Evolutionary conservation across 2,888 invertebrate genomes (phyloP).

Genomic region (Rhodophaea formosa): DNA sequence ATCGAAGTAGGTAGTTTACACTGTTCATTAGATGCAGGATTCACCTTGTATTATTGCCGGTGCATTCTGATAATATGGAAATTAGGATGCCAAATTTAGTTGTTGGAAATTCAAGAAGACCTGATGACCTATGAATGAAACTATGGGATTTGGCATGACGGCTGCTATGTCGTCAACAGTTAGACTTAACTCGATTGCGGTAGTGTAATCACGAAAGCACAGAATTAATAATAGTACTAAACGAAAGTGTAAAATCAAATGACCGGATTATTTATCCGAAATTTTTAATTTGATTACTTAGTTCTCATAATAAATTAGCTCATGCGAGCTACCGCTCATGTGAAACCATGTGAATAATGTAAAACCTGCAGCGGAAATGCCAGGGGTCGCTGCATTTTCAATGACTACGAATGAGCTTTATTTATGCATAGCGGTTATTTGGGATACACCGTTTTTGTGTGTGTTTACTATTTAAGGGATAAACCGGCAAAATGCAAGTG

Average conservation of each 20-base stretch:
- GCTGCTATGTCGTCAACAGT: too few species aligned
- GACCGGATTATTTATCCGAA: too few species aligned
- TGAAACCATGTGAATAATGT: background rate
- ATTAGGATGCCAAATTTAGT: too few species aligned
- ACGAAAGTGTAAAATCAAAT: too few species aligned
- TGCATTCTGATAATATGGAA: background rate
- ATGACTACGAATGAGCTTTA: background rate
- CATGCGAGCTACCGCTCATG: background rate
- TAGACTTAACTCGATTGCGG: too few species aligned
- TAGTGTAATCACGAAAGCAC: too few species aligned
- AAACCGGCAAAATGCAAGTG: background rate
- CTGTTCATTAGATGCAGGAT: conserved; percentile 21
- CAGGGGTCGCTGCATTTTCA: background rate
- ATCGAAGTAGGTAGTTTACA: conserved; percentile 18
- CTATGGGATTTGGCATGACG: too few species aligned
- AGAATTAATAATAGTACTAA: too few species aligned
- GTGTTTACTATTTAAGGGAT: background rate
- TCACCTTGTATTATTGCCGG: conserved; percentile 23
- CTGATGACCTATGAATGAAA: too few species aligned
- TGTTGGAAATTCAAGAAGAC: too few species aligned
- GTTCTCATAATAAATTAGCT: background rate
- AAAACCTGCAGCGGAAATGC: background rate
- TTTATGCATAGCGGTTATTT: background rate
- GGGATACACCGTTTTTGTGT: background rate
- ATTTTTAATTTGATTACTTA: background rate